Percentiles rank a stretch among this genome's conserved stretches.
These are phyloP conservation scores for Drosophila formosana DNA, from an alignment of 2,888 invertebrate species.

Conservation along the genomic window DNA sequence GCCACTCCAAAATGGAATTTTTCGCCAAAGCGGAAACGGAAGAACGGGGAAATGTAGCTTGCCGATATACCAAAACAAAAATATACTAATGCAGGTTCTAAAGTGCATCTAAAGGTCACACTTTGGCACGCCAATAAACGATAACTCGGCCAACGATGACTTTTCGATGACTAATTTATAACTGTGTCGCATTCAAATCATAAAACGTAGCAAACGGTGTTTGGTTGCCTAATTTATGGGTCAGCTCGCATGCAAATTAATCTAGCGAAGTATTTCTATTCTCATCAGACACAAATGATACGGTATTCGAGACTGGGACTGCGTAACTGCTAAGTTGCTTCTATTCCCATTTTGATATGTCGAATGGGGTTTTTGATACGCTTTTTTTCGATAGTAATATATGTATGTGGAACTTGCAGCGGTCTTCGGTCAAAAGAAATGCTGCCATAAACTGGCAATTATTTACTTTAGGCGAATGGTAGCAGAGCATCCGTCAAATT, in stretches of 20 bases:
- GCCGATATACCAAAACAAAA: background rate
- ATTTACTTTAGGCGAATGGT: background rate
- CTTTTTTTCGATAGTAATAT: background rate
- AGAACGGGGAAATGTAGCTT: background rate
- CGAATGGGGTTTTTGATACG: conserved; percentile 10
- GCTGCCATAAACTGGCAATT: conserved; percentile 7
- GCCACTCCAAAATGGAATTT: background rate
- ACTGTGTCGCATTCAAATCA: conserved; percentile 47
- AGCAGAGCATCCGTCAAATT: background rate
- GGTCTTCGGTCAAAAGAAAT: conserved; percentile 9
- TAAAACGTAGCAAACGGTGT: conserved; percentile 57
- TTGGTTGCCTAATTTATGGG: conserved; percentile 67
- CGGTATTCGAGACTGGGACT: conserved; percentile 19
- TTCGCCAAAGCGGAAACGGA: background rate
- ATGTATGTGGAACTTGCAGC: conserved; percentile 1
- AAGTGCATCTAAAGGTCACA: background rate
- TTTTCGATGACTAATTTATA: conserved; percentile 10
- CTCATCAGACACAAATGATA: conserved; percentile 26
- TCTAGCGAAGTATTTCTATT: conserved; percentile 36
- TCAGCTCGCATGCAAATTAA: conserved; percentile 66
- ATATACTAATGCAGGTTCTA: background rate
- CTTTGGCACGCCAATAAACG: background rate
- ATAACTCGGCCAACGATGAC: background rate
- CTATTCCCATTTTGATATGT: conserved; percentile 2
- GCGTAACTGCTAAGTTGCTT: conserved; percentile 10